Evolutionary conservation across 1,140 invertebrate species (phyloP), one percentile per base, ranked within the genome.

Genomic region (Acromyrmex charruanus): DNA sequence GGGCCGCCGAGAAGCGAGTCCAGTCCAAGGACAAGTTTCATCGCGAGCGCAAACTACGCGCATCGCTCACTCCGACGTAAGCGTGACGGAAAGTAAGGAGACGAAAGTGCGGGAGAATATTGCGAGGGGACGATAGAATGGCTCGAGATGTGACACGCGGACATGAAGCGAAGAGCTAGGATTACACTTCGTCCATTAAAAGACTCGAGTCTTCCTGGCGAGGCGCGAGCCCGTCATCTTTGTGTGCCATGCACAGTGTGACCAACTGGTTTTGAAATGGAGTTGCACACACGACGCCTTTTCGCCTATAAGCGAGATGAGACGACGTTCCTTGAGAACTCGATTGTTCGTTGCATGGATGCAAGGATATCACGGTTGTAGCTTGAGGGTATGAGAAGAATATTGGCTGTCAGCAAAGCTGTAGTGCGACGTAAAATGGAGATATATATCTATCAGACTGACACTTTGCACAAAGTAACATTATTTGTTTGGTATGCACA

Each of bases 1-100:
- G 51, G 49, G 55, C 69, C 59, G 65, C 0, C 35, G 86, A n/a
- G 35, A 44, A 59, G 28, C 55, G 35, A 58, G 35, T 12, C 53
- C 59, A 35, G 84, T 53, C 21, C 68, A 74, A 77, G 63, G 87
- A 58, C 53, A 77, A 89, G 88, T 86, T 89, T 89, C 87, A 89
- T 86, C 68, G 88, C 35, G 66, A 21, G 72, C 59, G 59, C 49
- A 77, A 86, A 89, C 55, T 89, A 55, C 75, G 25, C 25, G 69
- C 75, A 89, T 89, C 88, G 68, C 79, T 89, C 82, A 89, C 61
- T 44, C 21, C 49, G 51, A 74, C 77, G 65, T 82, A 77, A 86
- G 85, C 72, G 58, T 44, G 87, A 86, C 66, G 58, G 88, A 77
- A 81, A 69, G 74, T 74, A 79, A 81, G 66, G 51, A 58, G 88